These are phyloP conservation scores for Actenoides lindsayi DNA, from an alignment of 2,113 vertebrate genomes.

Conservation along the genomic window DNA sequence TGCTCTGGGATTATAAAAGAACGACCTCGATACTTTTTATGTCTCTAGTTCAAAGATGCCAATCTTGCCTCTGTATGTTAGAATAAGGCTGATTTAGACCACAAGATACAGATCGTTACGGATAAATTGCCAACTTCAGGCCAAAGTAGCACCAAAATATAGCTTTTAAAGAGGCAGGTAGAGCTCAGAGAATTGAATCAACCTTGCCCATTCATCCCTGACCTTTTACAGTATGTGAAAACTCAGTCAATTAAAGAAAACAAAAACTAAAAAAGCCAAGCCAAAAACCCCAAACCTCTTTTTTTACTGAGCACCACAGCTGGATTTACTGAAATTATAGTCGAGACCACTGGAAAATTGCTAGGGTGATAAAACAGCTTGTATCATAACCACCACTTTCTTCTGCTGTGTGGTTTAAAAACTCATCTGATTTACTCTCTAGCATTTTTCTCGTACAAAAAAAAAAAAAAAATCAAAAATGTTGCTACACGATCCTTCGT, in stretches of 20 bases:
- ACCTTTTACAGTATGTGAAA: constrained; percentile 44
- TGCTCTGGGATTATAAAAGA: constrained; percentile 67
- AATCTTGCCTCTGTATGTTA: neutral
- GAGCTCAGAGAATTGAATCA: constrained; percentile 31
- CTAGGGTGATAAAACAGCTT: constrained; percentile 55
- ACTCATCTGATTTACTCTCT: constrained; percentile 35
- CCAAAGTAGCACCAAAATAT: constrained; percentile 42
- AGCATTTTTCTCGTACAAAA: constrained; percentile 53
- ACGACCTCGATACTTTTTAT: constrained; percentile 51
- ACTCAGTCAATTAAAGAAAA: constrained; percentile 63
- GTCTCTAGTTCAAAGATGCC: constrained; percentile 61
- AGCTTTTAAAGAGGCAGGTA: constrained; percentile 60
- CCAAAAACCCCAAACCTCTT: neutral
- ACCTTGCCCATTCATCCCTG: constrained; percentile 39
- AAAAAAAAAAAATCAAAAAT: neutral
- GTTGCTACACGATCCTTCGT: neutral
- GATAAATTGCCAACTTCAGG: constrained; percentile 36
- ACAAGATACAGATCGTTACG: constrained; percentile 58
- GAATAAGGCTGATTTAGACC: constrained; percentile 54
- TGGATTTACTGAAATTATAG: constrained; percentile 65
- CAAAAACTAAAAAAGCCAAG: neutral
- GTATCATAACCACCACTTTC: constrained; percentile 49
- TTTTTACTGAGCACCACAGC: neutral
- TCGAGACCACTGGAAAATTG: constrained; percentile 44
- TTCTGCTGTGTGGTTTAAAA: constrained; percentile 61